Base-by-base conservation (phyloP, 2,888 invertebrate species). In the Ennomos fuscantarius region DNA sequence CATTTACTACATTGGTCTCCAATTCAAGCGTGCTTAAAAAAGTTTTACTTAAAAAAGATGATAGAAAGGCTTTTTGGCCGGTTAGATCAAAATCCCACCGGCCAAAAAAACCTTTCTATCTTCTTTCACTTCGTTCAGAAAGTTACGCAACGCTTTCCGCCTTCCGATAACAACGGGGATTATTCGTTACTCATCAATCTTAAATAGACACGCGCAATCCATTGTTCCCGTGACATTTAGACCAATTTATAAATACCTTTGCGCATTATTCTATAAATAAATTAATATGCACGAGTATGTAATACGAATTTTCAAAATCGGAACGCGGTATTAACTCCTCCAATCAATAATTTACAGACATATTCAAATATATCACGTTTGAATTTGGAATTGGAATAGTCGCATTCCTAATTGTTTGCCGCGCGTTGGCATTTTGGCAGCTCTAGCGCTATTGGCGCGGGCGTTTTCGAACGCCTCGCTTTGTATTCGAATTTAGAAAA, bases 221-320 rank as follows among this genome's bases (percentile, higher is more conserved):
- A 89, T 91, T 90, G 90, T 91, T 88, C 87, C 81, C 86, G 84
- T 89, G 90, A 89, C 90, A 90, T 91, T 91, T 91, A 84, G 57
- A 86, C 77, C 79, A 85, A 85, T 81, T 83, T 88, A 90, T 86
- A 89, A 87, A 90, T 89, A 87, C 85, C 74, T 74, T 35, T 77
- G 78, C 77, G 74, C 78, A 81, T 76, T 24, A 73, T 76, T 73
- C 80, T 81, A 81, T 79, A 79, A 82, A 80, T 81, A 84, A 79
- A 79, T 81, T 78, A 80, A 82, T 78, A 78, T 72, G 67, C 72
- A 68, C 73, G 75, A 73, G 74, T 79, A 11, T 43, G n/a, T 10
- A 77, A 83, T 74, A 75, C 66, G 64, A 69, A 72, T 65, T 72
- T 78, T 77, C 69, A 73, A 78, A 81, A 78, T 75, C 69, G 65